A percentile compares a stretch with the other conserved stretches of the same genome.
Conservation (phyloP, 2,113 vertebrate species). For the Rhabdomys dilectus region DNA sequence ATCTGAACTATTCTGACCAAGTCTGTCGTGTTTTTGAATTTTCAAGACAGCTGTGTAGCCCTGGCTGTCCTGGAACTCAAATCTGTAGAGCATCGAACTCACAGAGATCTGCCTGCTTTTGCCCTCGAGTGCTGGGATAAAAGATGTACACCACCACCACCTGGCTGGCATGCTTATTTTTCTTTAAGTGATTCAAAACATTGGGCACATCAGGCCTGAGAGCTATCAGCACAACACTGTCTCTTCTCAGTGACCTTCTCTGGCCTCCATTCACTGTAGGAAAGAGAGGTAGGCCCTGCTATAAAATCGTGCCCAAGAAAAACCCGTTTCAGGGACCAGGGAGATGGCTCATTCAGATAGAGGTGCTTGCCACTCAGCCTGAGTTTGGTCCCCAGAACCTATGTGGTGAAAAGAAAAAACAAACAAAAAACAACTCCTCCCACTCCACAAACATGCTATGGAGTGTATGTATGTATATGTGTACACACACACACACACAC, state of each 20-base stretch:
- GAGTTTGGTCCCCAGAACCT: neutral
- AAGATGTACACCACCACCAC: neutral
- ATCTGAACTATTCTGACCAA: neutral
- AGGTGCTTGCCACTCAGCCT: neutral
- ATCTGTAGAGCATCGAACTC: neutral
- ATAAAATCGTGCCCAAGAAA: neutral
- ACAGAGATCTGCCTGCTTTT: neutral
- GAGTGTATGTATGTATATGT: too few relatives aligned
- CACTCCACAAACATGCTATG: neutral
- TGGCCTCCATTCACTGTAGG: neutral
- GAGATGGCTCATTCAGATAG: neutral
- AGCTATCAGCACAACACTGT: neutral
- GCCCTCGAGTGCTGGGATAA: neutral
- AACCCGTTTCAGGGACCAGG: neutral
- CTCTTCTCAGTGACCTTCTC: neutral
- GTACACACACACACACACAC: neutral
- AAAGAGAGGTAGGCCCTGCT: neutral
- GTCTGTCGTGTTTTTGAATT: neutral
- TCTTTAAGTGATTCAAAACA: neutral
- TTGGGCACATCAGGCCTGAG: neutral
- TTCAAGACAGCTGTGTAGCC: neutral
- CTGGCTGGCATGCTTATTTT: neutral
- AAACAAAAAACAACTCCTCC: neutral
- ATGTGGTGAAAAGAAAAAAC: neutral
- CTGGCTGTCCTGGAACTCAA: neutral